Conservation (phyloP, 2,888 invertebrate species). For the Prionchulus punctatus region DNA sequence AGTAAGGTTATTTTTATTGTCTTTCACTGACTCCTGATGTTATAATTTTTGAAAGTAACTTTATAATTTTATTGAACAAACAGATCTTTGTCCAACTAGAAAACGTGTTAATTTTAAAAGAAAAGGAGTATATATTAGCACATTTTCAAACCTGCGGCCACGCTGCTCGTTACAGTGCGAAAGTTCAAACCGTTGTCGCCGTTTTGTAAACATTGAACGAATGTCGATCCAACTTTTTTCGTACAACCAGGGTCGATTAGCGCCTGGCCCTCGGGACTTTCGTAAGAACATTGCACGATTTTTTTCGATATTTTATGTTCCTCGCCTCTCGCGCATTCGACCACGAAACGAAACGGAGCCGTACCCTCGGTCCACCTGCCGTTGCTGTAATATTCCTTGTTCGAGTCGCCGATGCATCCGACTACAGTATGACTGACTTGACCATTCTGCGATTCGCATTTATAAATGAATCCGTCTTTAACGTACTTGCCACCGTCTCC, state of each 20-base stretch:
- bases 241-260: not conserved
- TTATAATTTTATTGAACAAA: too few species aligned
- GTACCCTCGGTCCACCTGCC: not conserved
- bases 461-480: not conserved
- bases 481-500: not conserved
- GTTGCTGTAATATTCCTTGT: not conserved
- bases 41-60: too few species aligned
- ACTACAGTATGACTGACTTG: not conserved
- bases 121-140: too few species aligned
- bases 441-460: not conserved
- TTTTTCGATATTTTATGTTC: not conserved
- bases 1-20: too few species aligned
- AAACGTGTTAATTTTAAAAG: too few species aligned
- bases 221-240: not conserved
- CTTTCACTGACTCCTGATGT: too few species aligned
- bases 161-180: too few species aligned
- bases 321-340: not conserved
- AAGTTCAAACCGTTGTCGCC: too few species aligned
- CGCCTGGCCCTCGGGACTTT: not conserved
- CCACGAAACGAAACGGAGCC: not conserved
- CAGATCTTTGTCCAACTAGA: too few species aligned
- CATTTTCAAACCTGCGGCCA: too few species aligned
- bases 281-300: not conserved
- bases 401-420: not conserved
- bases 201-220: conserved; percentile 1